Evolutionary conservation across 2,113 vertebrate species (phyloP).

Genomic region (Malurus melanocephalus): DNA sequence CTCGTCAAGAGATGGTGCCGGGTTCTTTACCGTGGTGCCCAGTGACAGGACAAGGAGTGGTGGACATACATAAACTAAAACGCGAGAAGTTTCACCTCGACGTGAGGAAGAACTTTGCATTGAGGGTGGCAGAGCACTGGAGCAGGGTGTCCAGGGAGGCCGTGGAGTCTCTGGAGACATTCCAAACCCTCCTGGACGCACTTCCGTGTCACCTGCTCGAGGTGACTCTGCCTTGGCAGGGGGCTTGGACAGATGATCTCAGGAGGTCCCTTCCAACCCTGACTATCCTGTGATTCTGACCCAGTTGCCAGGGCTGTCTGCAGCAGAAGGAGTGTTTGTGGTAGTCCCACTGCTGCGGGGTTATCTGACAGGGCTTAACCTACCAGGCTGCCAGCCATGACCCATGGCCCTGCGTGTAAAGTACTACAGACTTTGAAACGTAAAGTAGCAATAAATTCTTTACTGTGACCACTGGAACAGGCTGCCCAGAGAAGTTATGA

Average conservation of each 20-base stretch:
- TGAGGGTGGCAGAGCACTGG: not conserved
- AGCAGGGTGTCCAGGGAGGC: not conserved
- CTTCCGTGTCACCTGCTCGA: not conserved
- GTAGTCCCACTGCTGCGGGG: fast-evolving
- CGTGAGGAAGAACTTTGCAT: not conserved
- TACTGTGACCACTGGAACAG: not conserved
- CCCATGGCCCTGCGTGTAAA: fast-evolving
- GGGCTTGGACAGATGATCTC: not conserved
- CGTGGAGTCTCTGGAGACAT: not conserved
- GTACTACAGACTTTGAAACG: fast-evolving
- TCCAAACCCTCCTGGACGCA: not conserved
- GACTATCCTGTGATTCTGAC: too few species aligned
- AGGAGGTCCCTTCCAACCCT: not conserved
- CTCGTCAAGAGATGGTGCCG: fast-evolving
- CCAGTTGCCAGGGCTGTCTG: not conserved
- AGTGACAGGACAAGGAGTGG: not conserved
- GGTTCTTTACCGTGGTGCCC: not conserved
- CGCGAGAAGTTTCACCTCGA: not conserved
- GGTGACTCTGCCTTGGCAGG: not conserved
- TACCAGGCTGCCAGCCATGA: fast-evolving
- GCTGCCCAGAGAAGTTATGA: not conserved
- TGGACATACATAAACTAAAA: not conserved
- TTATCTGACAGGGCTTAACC: fast-evolving
- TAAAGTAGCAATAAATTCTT: not conserved
- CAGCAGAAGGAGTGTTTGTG: not conserved